A percentile compares a stretch with the other conserved stretches of the same genome.
Conservation (phyloP, 1,140 invertebrate species). For the Grapholita molesta region DNA sequence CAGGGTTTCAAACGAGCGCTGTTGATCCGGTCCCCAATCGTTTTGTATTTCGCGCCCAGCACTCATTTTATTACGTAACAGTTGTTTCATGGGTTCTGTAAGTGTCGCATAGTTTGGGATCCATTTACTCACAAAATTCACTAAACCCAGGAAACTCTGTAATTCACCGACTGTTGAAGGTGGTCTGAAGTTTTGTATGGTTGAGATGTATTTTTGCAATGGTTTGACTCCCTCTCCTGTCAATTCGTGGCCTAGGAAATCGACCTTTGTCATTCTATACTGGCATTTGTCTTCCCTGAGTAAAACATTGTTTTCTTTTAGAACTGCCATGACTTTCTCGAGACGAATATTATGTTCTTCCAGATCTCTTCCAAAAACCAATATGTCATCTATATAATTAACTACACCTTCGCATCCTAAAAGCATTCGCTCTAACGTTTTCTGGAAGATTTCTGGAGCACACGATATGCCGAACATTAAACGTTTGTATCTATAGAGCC, state of each 20-base stretch:
- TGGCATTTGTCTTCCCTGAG: neutral
- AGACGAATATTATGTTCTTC: neutral
- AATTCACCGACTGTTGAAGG: neutral
- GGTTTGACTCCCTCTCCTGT: neutral
- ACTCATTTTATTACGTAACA: neutral
- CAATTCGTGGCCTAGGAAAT: constrained; percentile 1
- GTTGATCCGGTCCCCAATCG: neutral
- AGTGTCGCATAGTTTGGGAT: neutral
- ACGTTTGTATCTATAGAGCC: neutral
- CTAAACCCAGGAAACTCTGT: constrained; percentile 13
- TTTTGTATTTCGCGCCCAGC: no score
- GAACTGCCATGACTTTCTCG: neutral
- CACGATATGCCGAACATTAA: constrained; percentile 12
- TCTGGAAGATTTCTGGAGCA: neutral
- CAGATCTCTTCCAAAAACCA: neutral
- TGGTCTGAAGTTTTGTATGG: neutral
- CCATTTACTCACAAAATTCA: neutral
- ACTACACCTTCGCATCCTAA: neutral
- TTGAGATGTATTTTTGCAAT: neutral
- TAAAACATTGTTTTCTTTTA: neutral
- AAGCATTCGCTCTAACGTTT: neutral
- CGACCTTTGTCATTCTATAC: neutral
- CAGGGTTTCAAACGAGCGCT: neutral
- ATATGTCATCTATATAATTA: neutral
- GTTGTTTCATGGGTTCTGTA: neutral